Evolutionary conservation across 2,797 vertebrate species (phyloP).

Genomic region (Epinephelus malabaricus): DNA sequence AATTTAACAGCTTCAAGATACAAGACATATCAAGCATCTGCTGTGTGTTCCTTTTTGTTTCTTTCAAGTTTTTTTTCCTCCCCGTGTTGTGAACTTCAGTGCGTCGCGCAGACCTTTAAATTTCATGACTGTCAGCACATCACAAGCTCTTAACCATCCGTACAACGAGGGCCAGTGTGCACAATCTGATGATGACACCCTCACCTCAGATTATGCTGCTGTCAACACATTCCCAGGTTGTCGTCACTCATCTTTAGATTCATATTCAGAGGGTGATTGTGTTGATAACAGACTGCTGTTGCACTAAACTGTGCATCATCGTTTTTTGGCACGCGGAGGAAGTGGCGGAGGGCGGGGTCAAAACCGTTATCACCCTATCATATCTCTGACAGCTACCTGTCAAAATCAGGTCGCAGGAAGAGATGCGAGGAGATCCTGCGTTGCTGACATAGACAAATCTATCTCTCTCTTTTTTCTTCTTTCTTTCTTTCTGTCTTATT

Average conservation of each 20-base stretch:
- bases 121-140: conserved; percentile 67
- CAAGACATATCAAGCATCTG: conserved; percentile 48
- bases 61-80: conserved; percentile 38
- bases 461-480: conserved; percentile 35
- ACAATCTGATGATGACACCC: conserved; percentile 64
- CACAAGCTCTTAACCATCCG: conserved; percentile 62
- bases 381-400: conserved; percentile 91
- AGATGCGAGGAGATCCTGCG: conserved; percentile 73
- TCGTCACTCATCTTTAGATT: conserved; percentile 79
- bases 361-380: conserved; percentile 87
- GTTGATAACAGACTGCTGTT: conserved; percentile 80
- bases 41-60: conserved; percentile 42
- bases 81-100: conserved; percentile 24
- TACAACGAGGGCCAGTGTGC: conserved; percentile 55
- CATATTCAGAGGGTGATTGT: conserved; percentile 71
- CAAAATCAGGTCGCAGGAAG: conserved; percentile 85
- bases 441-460: conserved; percentile 85
- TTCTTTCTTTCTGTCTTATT: conserved; percentile 80
- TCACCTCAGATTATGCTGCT: conserved; percentile 81
- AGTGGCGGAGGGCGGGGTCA: conserved; percentile 80
- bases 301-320: conserved; percentile 77
- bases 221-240: conserved; percentile 82
- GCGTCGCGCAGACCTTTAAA: conserved; percentile 45
- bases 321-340: conserved; percentile 57
- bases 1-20: conserved; percentile 57